Conservation (phyloP, 2,888 invertebrate species). For the Argynnis bischoffii region DNA sequence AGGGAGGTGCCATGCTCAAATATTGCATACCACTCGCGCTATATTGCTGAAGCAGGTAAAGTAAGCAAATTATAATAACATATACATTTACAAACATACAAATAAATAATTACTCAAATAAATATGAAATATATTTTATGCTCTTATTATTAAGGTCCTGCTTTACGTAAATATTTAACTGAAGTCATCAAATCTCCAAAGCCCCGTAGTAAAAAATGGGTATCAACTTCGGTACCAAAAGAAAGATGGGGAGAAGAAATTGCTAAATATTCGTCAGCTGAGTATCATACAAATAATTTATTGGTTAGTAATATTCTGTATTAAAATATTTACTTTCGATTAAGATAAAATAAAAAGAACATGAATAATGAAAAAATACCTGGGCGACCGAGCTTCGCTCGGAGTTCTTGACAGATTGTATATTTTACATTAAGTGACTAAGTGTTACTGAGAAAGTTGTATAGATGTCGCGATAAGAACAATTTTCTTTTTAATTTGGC, state of each 20-base stretch:
- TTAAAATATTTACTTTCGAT: neutral
- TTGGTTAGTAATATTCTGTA: constrained; percentile 67
- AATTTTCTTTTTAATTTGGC: too few species aligned
- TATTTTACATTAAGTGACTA: too few species aligned
- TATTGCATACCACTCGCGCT: neutral
- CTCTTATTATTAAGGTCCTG: constrained; percentile 56
- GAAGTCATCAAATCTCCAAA: constrained; percentile 83
- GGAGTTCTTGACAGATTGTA: too few species aligned
- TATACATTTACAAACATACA: too few species aligned
- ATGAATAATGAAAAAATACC: neutral
- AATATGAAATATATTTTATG: too few species aligned
- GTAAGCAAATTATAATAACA: neutral
- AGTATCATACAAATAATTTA: constrained; percentile 92
- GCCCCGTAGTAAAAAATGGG: constrained; percentile 86
- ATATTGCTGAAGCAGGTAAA: neutral
- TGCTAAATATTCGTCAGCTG: constrained; percentile 86
- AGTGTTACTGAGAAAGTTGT: too few species aligned
- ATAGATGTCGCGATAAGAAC: too few species aligned
- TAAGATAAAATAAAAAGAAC: too few species aligned
- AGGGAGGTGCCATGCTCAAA: too few species aligned
- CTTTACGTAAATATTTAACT: constrained; percentile 80
- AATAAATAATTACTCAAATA: too few species aligned
- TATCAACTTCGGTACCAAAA: constrained; percentile 89
- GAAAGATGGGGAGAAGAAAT: constrained; percentile 78
- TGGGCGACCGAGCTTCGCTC: too few species aligned